Base-by-base conservation (phyloP, 2,888 invertebrate species). In the Calephelis perditalis region DNA sequence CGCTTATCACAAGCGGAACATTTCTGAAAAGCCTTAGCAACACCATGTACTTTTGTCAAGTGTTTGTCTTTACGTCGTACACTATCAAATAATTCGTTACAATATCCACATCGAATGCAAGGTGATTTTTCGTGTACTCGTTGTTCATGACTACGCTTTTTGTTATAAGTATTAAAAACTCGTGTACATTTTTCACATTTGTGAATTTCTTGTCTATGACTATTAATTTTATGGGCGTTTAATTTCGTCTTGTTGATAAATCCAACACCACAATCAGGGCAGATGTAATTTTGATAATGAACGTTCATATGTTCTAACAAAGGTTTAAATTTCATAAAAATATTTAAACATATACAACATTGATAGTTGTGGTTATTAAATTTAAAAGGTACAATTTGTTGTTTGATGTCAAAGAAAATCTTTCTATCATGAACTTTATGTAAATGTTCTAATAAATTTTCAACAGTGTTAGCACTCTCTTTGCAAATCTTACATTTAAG, bases 231-330 rank as follows among this genome's bases (percentile, higher is more conserved):
- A 26, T 52, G 69, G 9, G 40, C 3, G 15, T n/a, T 8, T 15
- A 56, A 37, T 12, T 43, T 62, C 63, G n/a, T 63, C 45, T 3
- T 67, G 10, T 11, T 59, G 10, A 86, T 84, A 65, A 87, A 89
- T 0, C 87, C 89, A 0, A 84, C 83, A 0, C 86, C 87, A 58
- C 89, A 90, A 0, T 75, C 81, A 0, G 84, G 82, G 62, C 89
- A 90, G 10, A 88, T 83, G 55, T 84, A 89, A 64, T 90, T 89
- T 47, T 84, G 74, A 57, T 81, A 87, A 46, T 89, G 89, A 0
- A 76, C 65, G 57, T 88, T 86, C 89, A 88, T 90, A 54, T 90
- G 89, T 49, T 85, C 86, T 77, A 84, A 80, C 4, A 89, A 61
- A 0, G 81, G 65, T 63, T 84, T 86, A 81, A 89, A 86, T 36